These are phyloP conservation scores for Acrocephalus scirpaceus DNA, from an alignment of 2,797 vertebrate species.

Conservation along the genomic window DNA sequence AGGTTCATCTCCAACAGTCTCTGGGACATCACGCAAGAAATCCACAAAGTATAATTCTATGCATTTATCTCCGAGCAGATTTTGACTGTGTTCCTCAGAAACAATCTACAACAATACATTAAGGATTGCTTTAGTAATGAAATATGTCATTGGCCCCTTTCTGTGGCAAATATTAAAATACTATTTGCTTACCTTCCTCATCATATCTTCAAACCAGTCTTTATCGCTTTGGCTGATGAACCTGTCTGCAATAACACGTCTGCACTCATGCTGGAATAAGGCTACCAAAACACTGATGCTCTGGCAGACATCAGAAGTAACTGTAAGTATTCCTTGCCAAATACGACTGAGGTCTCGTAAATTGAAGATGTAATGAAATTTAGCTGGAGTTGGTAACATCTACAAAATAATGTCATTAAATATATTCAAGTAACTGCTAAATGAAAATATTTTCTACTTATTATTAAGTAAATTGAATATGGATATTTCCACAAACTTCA, in stretches of 20 bases:
- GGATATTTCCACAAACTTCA: background rate
- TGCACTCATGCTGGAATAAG: slow-evolving; percentile 84
- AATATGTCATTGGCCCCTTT: background rate
- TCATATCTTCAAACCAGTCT: slow-evolving; percentile 74
- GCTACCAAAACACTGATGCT: slow-evolving; percentile 73
- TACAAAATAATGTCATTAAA: slow-evolving; percentile 54
- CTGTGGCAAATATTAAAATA: background rate
- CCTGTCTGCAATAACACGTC: slow-evolving; percentile 83
- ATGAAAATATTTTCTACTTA: background rate
- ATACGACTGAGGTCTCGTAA: slow-evolving; percentile 86
- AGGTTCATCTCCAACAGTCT: slow-evolving; percentile 79
- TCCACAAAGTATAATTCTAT: slow-evolving; percentile 82
- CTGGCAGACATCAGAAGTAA: slow-evolving; percentile 80
- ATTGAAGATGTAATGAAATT: slow-evolving; percentile 89
- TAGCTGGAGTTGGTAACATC: slow-evolving; percentile 88
- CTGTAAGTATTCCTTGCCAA: slow-evolving; percentile 85
- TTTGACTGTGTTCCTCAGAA: slow-evolving; percentile 76
- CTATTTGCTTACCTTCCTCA: slow-evolving; percentile 74
- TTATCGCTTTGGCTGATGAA: slow-evolving; percentile 80
- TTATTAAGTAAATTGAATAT: background rate
- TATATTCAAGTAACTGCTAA: background rate
- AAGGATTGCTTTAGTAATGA: background rate
- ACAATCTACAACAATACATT: slow-evolving; percentile 70
- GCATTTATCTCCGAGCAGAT: slow-evolving; percentile 68
- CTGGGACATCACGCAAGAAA: slow-evolving; percentile 81